Conservation (phyloP, 2,888 invertebrate genomes). For the Mesopsocus fuscifrons region DNA sequence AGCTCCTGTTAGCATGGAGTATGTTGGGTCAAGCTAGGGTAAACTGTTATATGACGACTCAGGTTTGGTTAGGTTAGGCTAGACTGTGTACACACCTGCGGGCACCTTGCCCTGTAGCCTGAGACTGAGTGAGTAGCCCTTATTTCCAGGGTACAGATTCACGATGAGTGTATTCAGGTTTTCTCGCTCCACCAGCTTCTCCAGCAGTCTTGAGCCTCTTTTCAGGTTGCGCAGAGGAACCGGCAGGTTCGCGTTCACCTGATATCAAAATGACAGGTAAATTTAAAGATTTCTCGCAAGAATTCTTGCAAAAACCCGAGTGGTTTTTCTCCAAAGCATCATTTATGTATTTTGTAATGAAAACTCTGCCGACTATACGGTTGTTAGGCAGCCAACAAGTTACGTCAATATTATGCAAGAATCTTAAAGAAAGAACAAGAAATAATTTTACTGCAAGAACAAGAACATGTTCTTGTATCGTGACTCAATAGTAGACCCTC, state of each 20-base stretch:
- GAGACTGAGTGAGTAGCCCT: constrained; percentile 64
- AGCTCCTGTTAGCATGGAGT: too few relatives aligned
- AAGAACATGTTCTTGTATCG: too few relatives aligned
- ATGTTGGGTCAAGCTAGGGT: too few relatives aligned
- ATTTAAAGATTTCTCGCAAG: too few relatives aligned
- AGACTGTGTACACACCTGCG: constrained; percentile 5
- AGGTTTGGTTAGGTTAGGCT: not conserved
- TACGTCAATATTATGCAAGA: too few relatives aligned
- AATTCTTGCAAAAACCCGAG: too few relatives aligned
- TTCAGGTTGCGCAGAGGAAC: constrained; percentile 32
- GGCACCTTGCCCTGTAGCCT: constrained; percentile 19
- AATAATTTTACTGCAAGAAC: too few relatives aligned
- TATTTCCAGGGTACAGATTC: constrained; percentile 80
- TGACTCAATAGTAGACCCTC: too few relatives aligned
- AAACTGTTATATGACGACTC: not conserved
- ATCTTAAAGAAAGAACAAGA: too few relatives aligned
- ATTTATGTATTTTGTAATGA: constrained; percentile 25
- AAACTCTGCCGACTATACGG: too few relatives aligned
- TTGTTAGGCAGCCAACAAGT: too few relatives aligned
- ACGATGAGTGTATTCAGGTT: constrained; percentile 75
- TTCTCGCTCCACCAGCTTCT: constrained; percentile 67
- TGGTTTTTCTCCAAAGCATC: not conserved
- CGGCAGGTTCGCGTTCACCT: constrained; percentile 8
- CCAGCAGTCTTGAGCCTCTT: constrained; percentile 53
- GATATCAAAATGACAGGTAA: not conserved